These are phyloP conservation scores for Sebastes glaucus DNA, from an alignment of 2,797 vertebrate genomes.

Conservation along the genomic window DNA sequence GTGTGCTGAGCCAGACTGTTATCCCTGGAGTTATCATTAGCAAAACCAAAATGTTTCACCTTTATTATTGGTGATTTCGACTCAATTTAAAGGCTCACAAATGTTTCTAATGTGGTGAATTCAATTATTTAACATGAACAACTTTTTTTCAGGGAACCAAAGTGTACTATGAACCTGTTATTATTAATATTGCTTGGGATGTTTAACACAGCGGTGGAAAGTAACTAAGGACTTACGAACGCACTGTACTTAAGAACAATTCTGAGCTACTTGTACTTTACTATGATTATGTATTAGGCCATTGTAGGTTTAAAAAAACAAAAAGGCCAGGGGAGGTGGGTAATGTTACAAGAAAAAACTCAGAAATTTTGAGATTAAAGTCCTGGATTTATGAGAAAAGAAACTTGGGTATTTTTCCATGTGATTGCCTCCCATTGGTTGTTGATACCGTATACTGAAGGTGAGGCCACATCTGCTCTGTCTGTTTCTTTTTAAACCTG, in stretches of 20 bases:
- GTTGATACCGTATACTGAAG: too few species aligned
- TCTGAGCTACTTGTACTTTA: not conserved
- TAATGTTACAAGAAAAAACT: too few species aligned
- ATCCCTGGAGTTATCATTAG: not conserved
- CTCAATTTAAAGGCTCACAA: not conserved
- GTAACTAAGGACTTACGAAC: not conserved
- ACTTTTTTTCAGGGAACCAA: not conserved
- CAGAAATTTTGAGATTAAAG: too few species aligned
- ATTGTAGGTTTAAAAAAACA: too few species aligned
- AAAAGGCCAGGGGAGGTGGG: too few species aligned
- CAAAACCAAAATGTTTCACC: not conserved
- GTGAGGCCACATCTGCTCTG: too few species aligned
- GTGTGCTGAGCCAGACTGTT: not conserved
- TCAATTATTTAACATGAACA: not conserved
- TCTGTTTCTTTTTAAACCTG: too few species aligned
- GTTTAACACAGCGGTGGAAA: not conserved
- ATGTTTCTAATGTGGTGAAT: not conserved
- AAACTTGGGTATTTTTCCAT: too few species aligned
- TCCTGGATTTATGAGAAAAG: fast-evolving
- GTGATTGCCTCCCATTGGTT: too few species aligned
- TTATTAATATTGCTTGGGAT: not conserved
- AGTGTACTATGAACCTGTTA: not conserved
- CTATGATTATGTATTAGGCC: not conserved
- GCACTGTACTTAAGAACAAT: not conserved
- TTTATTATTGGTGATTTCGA: not conserved